These are phyloP conservation scores for Brachyhypopomus occidentalis DNA, from an alignment of 2,113 vertebrate species.

Conservation along the genomic window DNA sequence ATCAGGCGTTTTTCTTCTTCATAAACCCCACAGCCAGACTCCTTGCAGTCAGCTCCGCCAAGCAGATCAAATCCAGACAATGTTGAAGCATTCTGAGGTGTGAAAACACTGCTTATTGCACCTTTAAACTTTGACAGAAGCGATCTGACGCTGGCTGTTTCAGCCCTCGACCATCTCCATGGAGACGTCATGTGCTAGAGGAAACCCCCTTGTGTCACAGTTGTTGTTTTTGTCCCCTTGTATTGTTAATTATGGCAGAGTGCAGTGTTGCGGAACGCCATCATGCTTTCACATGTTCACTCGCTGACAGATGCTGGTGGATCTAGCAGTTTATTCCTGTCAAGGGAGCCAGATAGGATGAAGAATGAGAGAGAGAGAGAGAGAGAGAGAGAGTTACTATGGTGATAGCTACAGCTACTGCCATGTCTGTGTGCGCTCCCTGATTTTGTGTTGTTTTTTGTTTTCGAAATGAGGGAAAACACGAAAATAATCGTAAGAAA, in stretches of 20 bases:
- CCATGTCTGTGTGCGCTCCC: no score
- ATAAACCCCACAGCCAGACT: no score
- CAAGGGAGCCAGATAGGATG: conserved; percentile 32
- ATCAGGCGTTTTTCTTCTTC: no score
- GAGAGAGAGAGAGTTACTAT: conserved; percentile 3
- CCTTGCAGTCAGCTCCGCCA: no score
- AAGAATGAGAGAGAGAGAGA: conserved; percentile 33
- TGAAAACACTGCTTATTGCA: no score
- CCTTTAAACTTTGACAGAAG: no score
- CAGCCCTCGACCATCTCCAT: no score
- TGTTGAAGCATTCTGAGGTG: no score
- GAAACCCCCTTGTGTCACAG: neutral
- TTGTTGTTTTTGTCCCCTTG: neutral
- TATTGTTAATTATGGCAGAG: neutral
- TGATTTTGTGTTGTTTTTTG: no score
- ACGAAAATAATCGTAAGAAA: neutral
- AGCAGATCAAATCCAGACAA: no score
- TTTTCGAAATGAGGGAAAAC: neutral
- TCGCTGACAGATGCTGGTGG: neutral
- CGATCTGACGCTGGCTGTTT: no score
- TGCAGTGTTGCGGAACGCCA: neutral
- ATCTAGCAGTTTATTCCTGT: conserved; percentile 25
- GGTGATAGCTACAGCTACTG: no score
- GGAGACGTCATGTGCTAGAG: conserved; percentile 11
- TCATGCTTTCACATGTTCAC: neutral